Conservation (phyloP, 2,113 vertebrate species). For the Junco hyemalis region DNA sequence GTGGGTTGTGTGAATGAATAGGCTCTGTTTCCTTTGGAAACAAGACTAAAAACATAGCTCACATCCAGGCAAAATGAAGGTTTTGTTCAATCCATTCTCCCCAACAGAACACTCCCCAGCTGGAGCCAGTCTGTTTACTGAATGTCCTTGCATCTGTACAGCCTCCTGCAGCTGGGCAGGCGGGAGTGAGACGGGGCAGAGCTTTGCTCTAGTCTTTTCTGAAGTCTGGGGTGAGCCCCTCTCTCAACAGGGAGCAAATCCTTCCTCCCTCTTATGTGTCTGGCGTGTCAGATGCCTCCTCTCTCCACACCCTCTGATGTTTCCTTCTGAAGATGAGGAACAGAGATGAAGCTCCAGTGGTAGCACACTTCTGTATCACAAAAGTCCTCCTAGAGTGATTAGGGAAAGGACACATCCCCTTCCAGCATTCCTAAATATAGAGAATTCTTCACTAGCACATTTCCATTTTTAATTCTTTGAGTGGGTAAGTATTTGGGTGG, state of each 20-base stretch:
- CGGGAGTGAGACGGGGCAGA: background rate
- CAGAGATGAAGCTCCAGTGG: background rate
- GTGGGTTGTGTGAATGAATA: background rate
- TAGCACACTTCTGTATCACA: background rate
- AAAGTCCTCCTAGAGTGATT: background rate
- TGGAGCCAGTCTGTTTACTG: background rate
- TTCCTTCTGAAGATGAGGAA: background rate
- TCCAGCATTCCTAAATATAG: rapidly evolving
- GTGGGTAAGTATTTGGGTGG: background rate
- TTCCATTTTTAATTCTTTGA: background rate
- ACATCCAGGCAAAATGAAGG: background rate
- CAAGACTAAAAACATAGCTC: background rate
- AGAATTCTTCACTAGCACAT: background rate
- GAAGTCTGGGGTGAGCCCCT: background rate
- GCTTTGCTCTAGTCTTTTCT: background rate
- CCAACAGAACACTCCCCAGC: background rate
- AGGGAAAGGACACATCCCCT: background rate
- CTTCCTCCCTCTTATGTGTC: background rate
- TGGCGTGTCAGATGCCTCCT: background rate
- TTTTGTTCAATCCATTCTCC: background rate
- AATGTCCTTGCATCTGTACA: background rate
- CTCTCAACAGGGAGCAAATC: background rate
- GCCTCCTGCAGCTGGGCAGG: background rate
- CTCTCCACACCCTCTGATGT: background rate
- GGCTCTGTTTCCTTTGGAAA: background rate